These are phyloP conservation scores for Pelvicachromis taeniatus DNA, from an alignment of 2,113 vertebrate genomes.

Conservation along the genomic window DNA sequence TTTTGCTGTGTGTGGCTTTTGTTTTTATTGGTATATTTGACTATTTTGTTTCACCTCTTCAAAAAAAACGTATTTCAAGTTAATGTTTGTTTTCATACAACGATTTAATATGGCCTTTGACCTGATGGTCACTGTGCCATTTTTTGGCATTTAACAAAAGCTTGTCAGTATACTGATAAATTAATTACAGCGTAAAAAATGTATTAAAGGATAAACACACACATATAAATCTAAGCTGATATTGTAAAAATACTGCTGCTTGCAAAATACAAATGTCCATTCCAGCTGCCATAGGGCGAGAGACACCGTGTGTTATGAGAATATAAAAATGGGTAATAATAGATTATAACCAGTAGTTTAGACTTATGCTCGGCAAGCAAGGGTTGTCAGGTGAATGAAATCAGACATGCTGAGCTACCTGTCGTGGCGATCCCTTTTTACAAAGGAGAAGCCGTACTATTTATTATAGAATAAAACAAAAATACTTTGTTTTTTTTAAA, in stretches of 20 bases:
- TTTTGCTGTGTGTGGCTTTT: not conserved
- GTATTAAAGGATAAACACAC: not conserved
- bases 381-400: not conserved
- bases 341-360: not conserved
- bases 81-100: not conserved
- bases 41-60: not conserved
- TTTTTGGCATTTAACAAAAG: not conserved
- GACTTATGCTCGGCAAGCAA: not conserved
- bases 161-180: not conserved
- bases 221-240: not conserved
- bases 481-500: not conserved
- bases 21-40: not conserved
- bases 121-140: not conserved
- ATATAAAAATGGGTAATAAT: not conserved
- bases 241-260: not conserved
- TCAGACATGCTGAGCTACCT: not conserved
- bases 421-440: not conserved
- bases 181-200: not conserved
- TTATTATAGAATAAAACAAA: not conserved
- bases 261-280: not conserved
- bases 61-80: not conserved
- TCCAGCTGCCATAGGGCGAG: not conserved
- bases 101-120: not conserved
- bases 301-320: not conserved
- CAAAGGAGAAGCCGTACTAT: not conserved